phyloP scores from a whole-genome alignment of 2,888 invertebrate species.

The Tupiocoris notatus region DNA sequence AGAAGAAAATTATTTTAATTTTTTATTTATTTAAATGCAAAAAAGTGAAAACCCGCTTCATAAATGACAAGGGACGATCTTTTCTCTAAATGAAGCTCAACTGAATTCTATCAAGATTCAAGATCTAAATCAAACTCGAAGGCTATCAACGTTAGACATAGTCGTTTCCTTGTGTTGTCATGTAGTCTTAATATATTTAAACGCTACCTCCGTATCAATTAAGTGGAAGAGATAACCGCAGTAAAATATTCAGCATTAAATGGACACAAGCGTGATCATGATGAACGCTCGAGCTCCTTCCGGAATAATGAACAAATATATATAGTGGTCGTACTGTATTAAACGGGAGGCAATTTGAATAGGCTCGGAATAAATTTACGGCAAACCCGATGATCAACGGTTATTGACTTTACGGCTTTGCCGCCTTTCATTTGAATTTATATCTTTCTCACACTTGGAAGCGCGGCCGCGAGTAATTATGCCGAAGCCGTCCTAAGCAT shows the following conservation, averaged over 20 bases:
- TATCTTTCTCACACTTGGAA: constrained; percentile 6
- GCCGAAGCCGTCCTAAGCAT: background rate
- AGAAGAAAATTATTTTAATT: no score
- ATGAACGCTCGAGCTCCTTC: background rate
- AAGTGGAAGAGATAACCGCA: no score
- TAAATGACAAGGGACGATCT: no score
- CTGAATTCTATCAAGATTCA: no score
- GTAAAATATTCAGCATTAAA: background rate
- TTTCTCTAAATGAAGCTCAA: no score
- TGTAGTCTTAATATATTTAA: no score
- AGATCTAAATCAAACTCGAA: no score
- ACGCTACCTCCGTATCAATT: no score
- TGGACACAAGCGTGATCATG: background rate
- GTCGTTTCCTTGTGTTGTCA: no score
- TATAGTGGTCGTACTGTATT: background rate
- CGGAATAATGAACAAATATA: constrained; percentile 14
- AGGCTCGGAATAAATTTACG: constrained; percentile 18
- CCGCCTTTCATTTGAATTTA: constrained; percentile 10
- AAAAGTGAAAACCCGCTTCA: no score
- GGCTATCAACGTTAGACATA: no score
- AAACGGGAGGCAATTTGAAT: constrained; percentile 9
- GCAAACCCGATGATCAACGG: constrained; percentile 15
- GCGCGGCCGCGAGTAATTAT: background rate
- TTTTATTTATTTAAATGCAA: no score
- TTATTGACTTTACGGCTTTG: background rate